Conservation (phyloP, 2,113 vertebrate genomes). For the Clarias macrocephalus region DNA sequence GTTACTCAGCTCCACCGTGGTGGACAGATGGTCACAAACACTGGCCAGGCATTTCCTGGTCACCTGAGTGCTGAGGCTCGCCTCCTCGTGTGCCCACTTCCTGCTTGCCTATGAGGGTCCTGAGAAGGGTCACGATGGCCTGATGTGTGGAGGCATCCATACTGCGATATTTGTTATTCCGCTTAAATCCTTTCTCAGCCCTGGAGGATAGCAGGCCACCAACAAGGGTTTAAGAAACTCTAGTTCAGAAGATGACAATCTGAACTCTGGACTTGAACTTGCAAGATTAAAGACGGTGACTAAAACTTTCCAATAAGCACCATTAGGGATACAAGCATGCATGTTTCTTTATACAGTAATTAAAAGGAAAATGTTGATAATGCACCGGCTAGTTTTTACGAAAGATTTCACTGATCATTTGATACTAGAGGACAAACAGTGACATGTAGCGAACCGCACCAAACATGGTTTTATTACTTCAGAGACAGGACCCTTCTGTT, state of each 20-base stretch:
- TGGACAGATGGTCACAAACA: slow-evolving; percentile 64
- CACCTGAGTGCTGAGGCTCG: slow-evolving; percentile 62
- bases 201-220: slow-evolving; percentile 58
- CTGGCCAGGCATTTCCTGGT: slow-evolving; percentile 71
- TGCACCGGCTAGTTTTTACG: slow-evolving; percentile 56
- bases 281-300: slow-evolving; percentile 54
- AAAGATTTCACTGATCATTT: slow-evolving; percentile 66
- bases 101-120: slow-evolving; percentile 66
- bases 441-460: slow-evolving; percentile 50
- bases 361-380: slow-evolving; percentile 3
- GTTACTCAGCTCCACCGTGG: slow-evolving; percentile 49
- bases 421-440: slow-evolving; percentile 61
- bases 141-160: slow-evolving; percentile 65
- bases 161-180: slow-evolving; percentile 76
- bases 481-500: slow-evolving; percentile 43
- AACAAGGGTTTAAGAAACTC: slow-evolving; percentile 59
- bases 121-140: slow-evolving; percentile 71
- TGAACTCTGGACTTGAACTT: slow-evolving; percentile 66
- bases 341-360: background rate
- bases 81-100: slow-evolving; percentile 59
- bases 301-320: slow-evolving; percentile 47
- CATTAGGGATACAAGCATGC: background rate
- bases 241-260: slow-evolving; percentile 63
- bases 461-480: slow-evolving; percentile 53
- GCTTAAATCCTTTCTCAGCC: slow-evolving; percentile 67